phyloP scores from a whole-genome alignment of 2,797 vertebrate species.

The Staurois parvus region DNA sequence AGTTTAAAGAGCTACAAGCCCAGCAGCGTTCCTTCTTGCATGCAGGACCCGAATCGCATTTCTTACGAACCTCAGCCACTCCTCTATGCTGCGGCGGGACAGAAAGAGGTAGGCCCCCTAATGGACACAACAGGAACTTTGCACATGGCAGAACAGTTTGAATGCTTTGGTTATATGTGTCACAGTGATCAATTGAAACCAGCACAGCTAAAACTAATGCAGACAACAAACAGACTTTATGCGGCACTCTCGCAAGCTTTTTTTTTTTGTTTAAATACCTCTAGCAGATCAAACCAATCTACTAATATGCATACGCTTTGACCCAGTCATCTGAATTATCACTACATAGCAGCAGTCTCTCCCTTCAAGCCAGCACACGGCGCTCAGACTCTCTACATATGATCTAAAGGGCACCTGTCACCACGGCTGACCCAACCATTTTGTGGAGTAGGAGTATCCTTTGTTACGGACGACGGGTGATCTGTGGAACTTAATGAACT shows the following conservation, averaged over 20 bases:
- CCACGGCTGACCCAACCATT: not conserved
- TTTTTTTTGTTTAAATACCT: no score
- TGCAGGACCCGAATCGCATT: not conserved
- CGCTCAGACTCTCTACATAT: no score
- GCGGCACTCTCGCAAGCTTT: no score
- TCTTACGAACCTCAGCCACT: not conserved
- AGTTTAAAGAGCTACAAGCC: constrained; percentile 13
- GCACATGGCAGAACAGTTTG: constrained; percentile 18
- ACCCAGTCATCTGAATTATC: no score
- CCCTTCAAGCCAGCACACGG: no score
- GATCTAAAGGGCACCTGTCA: not conserved
- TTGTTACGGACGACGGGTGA: no score
- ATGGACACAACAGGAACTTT: constrained; percentile 21
- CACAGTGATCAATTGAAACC: constrained; percentile 57
- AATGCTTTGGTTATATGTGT: constrained; percentile 57
- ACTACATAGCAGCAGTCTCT: no score
- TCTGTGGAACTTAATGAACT: no score
- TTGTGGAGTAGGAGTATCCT: no score
- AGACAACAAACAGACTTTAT: not conserved
- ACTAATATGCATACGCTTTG: no score
- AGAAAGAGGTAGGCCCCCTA: constrained; percentile 1
- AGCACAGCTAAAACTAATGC: constrained; percentile 12
- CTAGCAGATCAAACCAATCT: no score
- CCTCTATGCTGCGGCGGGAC: not conserved
- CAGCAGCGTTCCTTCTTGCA: not conserved